Conservation (phyloP, 2,113 vertebrate species). For the Ardeotis arabs region DNA sequence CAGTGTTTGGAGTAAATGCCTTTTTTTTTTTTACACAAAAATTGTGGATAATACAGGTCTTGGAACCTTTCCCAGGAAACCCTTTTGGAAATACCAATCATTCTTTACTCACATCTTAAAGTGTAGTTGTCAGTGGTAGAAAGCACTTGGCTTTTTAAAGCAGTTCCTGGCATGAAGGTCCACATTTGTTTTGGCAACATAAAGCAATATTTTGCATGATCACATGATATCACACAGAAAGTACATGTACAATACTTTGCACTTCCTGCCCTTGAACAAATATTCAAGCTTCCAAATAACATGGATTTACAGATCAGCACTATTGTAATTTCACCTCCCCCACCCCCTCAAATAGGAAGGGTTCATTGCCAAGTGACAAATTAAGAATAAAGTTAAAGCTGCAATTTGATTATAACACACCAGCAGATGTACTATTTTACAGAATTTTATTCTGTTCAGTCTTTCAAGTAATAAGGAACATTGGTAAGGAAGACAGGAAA, state of each 20-base stretch:
- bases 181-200: neutral
- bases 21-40: neutral
- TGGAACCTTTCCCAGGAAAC: neutral
- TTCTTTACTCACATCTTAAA: neutral
- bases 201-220: neutral
- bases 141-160: neutral
- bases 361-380: neutral
- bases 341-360: neutral
- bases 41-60: neutral
- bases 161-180: neutral
- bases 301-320: neutral
- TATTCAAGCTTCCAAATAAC: neutral
- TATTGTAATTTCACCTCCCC: accelerated
- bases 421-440: neutral
- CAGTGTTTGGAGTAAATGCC: neutral
- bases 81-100: neutral
- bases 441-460: neutral
- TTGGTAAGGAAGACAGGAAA: neutral
- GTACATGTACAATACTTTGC: neutral
- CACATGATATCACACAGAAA: neutral
- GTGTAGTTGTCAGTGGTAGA: neutral
- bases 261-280: neutral
- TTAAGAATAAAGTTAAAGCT: neutral
- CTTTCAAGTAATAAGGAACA: neutral
- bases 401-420: neutral